phyloP scores from a whole-genome alignment of 2,797 vertebrate species.

The Paguma larvata region DNA sequence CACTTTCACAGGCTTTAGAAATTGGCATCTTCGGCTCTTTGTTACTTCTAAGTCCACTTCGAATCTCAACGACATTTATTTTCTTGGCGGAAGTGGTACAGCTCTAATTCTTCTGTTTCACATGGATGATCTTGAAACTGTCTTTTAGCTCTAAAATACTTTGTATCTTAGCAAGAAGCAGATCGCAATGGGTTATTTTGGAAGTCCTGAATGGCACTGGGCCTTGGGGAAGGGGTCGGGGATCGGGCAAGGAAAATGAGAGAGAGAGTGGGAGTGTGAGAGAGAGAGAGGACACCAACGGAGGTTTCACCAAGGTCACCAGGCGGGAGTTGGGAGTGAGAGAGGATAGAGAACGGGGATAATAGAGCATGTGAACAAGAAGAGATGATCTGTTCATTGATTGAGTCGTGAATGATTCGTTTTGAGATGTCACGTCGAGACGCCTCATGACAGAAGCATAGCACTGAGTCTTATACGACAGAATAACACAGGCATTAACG shows the following conservation, averaged over 20 bases:
- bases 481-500: not conserved
- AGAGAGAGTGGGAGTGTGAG: not conserved
- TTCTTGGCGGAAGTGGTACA: constrained; percentile 50
- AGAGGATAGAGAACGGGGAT: not conserved
- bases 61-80: constrained; percentile 7
- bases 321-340: not conserved
- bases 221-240: no score
- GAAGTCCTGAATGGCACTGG: not conserved
- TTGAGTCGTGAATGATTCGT: not conserved
- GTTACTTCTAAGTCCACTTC: constrained; percentile 27
- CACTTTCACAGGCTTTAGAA: constrained; percentile 41
- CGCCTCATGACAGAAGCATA: not conserved
- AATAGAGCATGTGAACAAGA: not conserved
- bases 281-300: not conserved
- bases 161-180: constrained; percentile 51
- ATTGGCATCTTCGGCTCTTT: constrained; percentile 3
- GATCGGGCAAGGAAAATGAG: not conserved
- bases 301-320: not conserved
- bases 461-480: not conserved
- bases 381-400: not conserved
- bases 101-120: constrained; percentile 17
- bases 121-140: not conserved
- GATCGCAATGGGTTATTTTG: not conserved
- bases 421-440: constrained; percentile 12
- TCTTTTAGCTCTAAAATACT: constrained; percentile 18